Evolutionary conservation across 2,113 vertebrate species (phyloP), one percentile per base, ranked within the genome.

Genomic region (Microtus montanus): DNA sequence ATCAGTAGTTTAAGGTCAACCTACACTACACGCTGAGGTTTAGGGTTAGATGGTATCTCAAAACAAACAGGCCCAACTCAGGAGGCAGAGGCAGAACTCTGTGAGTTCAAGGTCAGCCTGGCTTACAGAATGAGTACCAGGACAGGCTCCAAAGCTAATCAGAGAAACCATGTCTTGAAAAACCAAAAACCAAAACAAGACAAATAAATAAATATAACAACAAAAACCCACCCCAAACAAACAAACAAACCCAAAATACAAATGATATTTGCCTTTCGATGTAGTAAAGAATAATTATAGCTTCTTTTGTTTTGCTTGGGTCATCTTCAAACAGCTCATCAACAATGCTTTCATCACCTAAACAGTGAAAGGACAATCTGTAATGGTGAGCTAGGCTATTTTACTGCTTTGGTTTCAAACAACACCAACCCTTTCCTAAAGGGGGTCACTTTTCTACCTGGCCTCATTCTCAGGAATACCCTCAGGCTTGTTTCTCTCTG

Each of bases 231-330:
- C 33, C 84, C 84, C 54, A 96, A 52, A 49, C 52, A 75, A 52
- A 49, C 52, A 75, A 97, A 49, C 30, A 26, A 54, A 97, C 28
- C 82, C 41, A 33, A 86, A 68, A 35, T 35, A 35, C 38, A 86
- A 47, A 68, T 35, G 75, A 63, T 95, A 83, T 79, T 96, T 98
- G 98, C 98, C 98, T 99, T 97, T 98, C 97, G 92, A 99, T 97
- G 94, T 98, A 97, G 58, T 98, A 97, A 15, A 97, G 84, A 44
- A 98, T 93, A 6, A 97, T 90, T 86, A 97, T 94, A 68, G 98
- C 97, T 96, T 98, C 87, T 73, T 98, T 92, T 10, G 95, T 87
- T 66, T 97, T 98, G 35, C 30, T 35, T 10, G 98, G 98, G 78
- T 98, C 98, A 2, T 98, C 97, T 94, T 98, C 61, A 93, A 95